Percentiles rank a stretch among this genome's conserved stretches.
These are phyloP conservation scores for Chrysolina americana DNA, from an alignment of 2,888 invertebrate species.

Conservation along the genomic window DNA sequence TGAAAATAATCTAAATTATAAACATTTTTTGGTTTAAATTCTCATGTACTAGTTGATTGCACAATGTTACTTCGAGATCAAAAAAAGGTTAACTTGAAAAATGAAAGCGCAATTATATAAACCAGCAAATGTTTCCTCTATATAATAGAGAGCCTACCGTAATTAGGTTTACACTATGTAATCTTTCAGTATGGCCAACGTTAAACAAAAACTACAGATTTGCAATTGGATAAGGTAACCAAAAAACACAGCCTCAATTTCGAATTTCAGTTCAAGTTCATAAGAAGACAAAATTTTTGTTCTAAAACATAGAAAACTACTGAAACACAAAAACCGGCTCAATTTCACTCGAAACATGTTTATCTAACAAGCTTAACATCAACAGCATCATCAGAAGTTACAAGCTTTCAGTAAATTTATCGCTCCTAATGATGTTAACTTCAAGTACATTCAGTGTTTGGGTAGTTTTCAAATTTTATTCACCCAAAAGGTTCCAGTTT, in stretches of 20 bases:
- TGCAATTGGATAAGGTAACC: neutral
- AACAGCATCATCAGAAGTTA: too few relatives aligned
- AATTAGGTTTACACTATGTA: neutral
- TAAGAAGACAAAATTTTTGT: too few relatives aligned
- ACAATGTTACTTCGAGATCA: constrained; percentile 11
- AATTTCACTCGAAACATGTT: too few relatives aligned
- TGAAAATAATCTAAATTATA: constrained; percentile 9
- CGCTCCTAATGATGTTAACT: too few relatives aligned
- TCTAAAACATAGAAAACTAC: too few relatives aligned
- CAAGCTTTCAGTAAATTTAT: too few relatives aligned
- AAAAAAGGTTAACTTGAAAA: neutral
- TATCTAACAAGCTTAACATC: too few relatives aligned
- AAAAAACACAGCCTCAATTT: neutral
- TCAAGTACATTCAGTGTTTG: too few relatives aligned
- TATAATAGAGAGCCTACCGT: constrained; percentile 6
- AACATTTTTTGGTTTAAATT: constrained; percentile 10
- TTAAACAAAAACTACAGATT: neutral
- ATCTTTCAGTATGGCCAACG: neutral
- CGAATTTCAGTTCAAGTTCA: neutral
- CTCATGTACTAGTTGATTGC: constrained; percentile 16
- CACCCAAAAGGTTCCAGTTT: too few relatives aligned
- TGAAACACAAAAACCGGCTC: too few relatives aligned
- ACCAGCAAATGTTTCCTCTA: neutral
- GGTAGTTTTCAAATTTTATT: too few relatives aligned
- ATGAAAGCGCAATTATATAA: neutral